Evolutionary conservation across 2,888 invertebrate species (phyloP).

Genomic region (Heliconius ismenius): DNA sequence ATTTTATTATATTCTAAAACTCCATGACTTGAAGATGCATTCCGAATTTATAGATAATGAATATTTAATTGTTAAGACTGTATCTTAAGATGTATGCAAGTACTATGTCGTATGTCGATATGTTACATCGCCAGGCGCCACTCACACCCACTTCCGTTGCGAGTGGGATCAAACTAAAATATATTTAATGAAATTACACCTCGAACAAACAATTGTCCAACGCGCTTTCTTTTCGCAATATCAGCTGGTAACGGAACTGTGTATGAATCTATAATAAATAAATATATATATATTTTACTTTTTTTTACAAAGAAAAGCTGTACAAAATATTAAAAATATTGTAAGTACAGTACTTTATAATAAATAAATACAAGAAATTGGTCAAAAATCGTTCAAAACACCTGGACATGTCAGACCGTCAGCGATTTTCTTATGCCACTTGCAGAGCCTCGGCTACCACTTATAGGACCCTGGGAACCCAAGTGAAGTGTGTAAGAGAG

Average conservation of each 20-base stretch:
- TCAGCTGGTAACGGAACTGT: slow-evolving; percentile 17
- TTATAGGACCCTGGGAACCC: background rate
- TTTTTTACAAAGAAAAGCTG: slow-evolving; percentile 6
- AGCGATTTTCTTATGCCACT: slow-evolving; percentile 10
- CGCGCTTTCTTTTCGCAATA: background rate
- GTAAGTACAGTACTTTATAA: slow-evolving; percentile 14
- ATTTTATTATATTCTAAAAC: slow-evolving; percentile 45
- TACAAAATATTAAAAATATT: slow-evolving; percentile 16
- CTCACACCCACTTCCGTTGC: slow-evolving; percentile 7
- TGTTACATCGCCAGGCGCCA: background rate
- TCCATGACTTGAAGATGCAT: slow-evolving; percentile 76
- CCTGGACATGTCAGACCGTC: slow-evolving; percentile 2
- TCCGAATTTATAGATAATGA: slow-evolving; percentile 58
- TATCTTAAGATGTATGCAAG: slow-evolving; percentile 28
- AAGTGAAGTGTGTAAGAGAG: background rate
- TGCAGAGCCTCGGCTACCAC: background rate
- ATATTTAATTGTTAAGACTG: slow-evolving; percentile 33
- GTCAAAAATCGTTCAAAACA: background rate
- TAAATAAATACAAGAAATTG: slow-evolving; percentile 3
- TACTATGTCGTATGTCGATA: background rate
- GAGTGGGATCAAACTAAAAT: background rate
- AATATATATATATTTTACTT: background rate
- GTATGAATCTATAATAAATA: slow-evolving; percentile 9
- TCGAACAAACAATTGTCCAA: background rate
- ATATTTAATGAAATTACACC: background rate